phyloP scores from a whole-genome alignment of 2,113 vertebrate genomes.

The Anolis sagrei region DNA sequence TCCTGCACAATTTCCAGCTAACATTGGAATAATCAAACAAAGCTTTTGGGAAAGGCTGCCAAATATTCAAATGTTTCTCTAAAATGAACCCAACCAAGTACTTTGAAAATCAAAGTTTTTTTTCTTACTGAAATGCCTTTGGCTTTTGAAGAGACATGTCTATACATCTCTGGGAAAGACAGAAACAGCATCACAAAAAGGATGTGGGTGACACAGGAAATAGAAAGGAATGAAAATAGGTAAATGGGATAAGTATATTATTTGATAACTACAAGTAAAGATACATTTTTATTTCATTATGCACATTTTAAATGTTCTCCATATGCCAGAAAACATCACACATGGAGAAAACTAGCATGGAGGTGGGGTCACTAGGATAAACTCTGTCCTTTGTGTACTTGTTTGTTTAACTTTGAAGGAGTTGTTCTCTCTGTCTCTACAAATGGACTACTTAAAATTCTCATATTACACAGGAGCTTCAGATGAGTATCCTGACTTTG shows the following conservation, averaged over 20 bases:
- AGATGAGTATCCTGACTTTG: too few relatives aligned
- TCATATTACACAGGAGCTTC: too few relatives aligned
- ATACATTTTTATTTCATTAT: not conserved
- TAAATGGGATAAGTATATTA: too few relatives aligned
- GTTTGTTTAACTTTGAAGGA: not conserved
- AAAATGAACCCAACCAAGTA: not conserved
- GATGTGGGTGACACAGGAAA: not conserved
- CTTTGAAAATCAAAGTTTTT: not conserved
- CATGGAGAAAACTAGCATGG: not conserved
- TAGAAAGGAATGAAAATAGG: not conserved
- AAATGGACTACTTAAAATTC: too few relatives aligned
- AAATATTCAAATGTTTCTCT: not conserved
- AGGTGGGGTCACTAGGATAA: too few relatives aligned
- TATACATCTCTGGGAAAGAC: not conserved
- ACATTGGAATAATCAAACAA: constrained; percentile 10
- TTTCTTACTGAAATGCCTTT: not conserved
- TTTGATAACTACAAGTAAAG: not conserved
- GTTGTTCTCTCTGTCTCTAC: too few relatives aligned
- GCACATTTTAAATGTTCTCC: not conserved
- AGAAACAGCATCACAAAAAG: not conserved
- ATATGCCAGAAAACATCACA: not conserved
- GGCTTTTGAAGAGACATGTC: constrained; percentile 11
- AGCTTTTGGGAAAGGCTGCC: not conserved
- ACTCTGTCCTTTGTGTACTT: not conserved
- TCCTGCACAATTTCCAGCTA: constrained; percentile 33